Percentiles rank a stretch among this genome's conserved stretches.
These are phyloP conservation scores for Ifrita kowaldi DNA, from an alignment of 2,113 vertebrate genomes.

Conservation along the genomic window DNA sequence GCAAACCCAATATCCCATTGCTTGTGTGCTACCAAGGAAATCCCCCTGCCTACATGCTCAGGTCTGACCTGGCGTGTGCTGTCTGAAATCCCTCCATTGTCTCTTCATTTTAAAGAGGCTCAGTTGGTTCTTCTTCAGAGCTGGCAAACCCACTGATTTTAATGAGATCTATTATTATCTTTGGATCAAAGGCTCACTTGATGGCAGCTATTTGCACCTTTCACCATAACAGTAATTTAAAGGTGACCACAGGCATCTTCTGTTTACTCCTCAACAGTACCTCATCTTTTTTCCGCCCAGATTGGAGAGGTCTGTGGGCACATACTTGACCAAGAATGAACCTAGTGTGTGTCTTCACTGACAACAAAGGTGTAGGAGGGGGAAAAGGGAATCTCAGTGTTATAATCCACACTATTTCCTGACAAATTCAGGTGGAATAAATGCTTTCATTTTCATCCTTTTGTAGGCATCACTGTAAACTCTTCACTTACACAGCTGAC, in stretches of 20 bases:
- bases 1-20: background rate
- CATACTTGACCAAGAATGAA: constrained; percentile 50
- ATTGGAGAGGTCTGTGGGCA: background rate
- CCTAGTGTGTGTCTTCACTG: background rate
- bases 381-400: background rate
- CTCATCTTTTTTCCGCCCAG: background rate
- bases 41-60: background rate
- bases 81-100: constrained; percentile 18
- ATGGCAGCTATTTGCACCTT: constrained; percentile 46
- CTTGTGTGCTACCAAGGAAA: background rate
- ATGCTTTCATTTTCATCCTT: background rate
- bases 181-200: constrained; percentile 48
- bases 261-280: constrained; percentile 35
- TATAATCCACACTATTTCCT: constrained; percentile 16
- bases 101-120: background rate
- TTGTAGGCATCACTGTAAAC: background rate
- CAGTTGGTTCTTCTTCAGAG: background rate
- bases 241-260: constrained; percentile 41
- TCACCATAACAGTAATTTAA: constrained; percentile 55
- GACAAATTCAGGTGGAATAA: constrained; percentile 22
- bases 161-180: constrained; percentile 47
- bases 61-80: background rate
- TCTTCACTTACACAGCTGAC: background rate
- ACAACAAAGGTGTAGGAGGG: constrained; percentile 27
- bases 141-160: constrained; percentile 19